Base-by-base conservation (phyloP, 2,888 invertebrate species). In the Drosophila paucipuncta region DNA sequence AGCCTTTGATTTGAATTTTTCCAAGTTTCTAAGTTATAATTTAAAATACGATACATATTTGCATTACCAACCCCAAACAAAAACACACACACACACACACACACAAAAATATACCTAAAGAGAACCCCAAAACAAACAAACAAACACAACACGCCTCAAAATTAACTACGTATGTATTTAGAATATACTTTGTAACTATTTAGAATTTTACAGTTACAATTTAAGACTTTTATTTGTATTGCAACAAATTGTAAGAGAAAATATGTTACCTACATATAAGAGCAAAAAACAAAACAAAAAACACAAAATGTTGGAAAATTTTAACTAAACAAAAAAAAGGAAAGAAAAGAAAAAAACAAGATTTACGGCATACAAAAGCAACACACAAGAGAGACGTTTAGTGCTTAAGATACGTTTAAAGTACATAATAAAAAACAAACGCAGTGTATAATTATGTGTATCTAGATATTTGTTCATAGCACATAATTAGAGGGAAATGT, bases 161-260 rank as follows among this genome's bases (percentile, higher is more conserved):
- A 90, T 85, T 88, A 78, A 90, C 76, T 87, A 87, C 90, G 85
- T 85, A 78, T 73, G 72, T 80, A 83, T 78, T 83, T 85, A 85
- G 85, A 80, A 72, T 85, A 85, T 90, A 85, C 81, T 90, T 85
- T 85, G 85, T 85, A 90, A 90, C 89, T 86, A 86, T 85, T 79
- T 86, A 90, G 90, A 88, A 77, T 70, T 90, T 78, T 83, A 90
- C 85, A 90, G 90, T 86, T 82, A 80, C 80, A 86, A 81, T 74
- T 85, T 90, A 86, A 90, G 90, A 85, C 90, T 86, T 89, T 85
- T 89, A 85, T 85, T 85, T 89, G 88, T 88, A 88, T 85, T 76
- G 90, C 85, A 80, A 85, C 88, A 78, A 87, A 82, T 80, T 88
- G 83, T 87, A 85, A 89, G 88, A 75, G 83, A 85, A 73, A 58